Conservation (phyloP, 2,797 vertebrate genomes). For the Dendrocincla fuliginosa region DNA sequence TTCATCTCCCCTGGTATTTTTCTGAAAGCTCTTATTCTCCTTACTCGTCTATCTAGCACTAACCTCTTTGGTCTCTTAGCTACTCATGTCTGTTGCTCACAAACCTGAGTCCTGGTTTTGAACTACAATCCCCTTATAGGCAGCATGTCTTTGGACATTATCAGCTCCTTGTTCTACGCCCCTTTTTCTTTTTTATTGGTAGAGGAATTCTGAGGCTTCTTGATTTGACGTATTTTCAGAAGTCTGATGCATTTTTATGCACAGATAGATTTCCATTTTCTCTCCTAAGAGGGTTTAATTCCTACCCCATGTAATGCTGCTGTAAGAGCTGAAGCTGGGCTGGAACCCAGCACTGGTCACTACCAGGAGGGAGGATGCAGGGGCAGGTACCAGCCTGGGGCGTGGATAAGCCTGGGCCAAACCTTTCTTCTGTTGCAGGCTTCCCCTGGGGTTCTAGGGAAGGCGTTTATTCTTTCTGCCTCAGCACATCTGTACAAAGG, state of each 20-base stretch:
- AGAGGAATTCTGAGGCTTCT: background rate
- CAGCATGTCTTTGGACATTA: background rate
- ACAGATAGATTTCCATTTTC: background rate
- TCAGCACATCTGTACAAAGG: background rate
- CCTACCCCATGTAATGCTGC: fast-evolving
- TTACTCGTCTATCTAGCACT: background rate
- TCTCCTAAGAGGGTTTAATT: background rate
- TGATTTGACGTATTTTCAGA: background rate
- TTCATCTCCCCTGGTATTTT: constrained; percentile 54
- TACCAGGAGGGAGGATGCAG: background rate
- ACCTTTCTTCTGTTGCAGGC: background rate
- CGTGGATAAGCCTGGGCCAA: background rate
- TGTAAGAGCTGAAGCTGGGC: background rate
- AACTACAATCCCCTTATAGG: background rate
- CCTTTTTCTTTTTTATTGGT: background rate
- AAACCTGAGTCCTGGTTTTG: constrained; percentile 18
- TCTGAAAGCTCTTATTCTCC: background rate
- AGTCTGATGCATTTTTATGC: background rate
- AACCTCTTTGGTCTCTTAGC: constrained; percentile 27
- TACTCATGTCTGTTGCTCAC: background rate
- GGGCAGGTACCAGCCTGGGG: background rate
- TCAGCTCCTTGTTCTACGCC: background rate
- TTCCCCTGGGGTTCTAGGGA: background rate
- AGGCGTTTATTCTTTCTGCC: background rate
- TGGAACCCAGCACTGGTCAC: background rate